Percentiles rank a stretch among this genome's conserved stretches.
These are phyloP conservation scores for Tenthredo distinguenda DNA, from an alignment of 2,888 invertebrate species.

Conservation along the genomic window DNA sequence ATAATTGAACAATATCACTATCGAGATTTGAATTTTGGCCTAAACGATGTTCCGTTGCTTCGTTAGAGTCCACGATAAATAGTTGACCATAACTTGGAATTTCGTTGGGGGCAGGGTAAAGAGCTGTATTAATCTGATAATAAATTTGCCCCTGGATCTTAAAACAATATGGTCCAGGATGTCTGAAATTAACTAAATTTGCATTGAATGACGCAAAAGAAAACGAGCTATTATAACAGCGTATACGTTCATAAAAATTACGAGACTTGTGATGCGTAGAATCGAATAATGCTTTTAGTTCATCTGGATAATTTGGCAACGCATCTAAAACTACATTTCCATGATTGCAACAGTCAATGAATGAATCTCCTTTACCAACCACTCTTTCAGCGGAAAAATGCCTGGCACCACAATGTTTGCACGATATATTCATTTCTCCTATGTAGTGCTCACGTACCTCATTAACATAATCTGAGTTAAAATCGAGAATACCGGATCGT, in stretches of 20 bases:
- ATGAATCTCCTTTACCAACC: slow-evolving; percentile 46
- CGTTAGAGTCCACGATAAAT: slow-evolving; percentile 58
- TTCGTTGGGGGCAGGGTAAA: slow-evolving; percentile 53
- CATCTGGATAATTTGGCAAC: slow-evolving; percentile 40
- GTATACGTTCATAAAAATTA: slow-evolving; percentile 45
- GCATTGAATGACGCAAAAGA: slow-evolving; percentile 54
- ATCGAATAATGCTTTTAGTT: slow-evolving; percentile 27
- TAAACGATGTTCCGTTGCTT: slow-evolving; percentile 55
- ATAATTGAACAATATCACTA: slow-evolving; percentile 18
- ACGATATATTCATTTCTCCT: slow-evolving; percentile 46
- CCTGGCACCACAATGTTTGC: slow-evolving; percentile 50
- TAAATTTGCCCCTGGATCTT: slow-evolving; percentile 58
- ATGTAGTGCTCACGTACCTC: slow-evolving; percentile 52
- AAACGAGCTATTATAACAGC: slow-evolving; percentile 52
- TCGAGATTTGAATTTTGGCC: slow-evolving; percentile 50
- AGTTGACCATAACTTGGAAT: slow-evolving; percentile 58
- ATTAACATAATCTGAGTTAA: neutral
- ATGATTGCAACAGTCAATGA: slow-evolving; percentile 52
- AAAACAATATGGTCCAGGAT: neutral
- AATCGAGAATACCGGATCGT: neutral
- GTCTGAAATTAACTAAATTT: slow-evolving; percentile 42
- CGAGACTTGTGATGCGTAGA: slow-evolving; percentile 26
- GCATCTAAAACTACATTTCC: slow-evolving; percentile 52
- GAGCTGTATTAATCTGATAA: slow-evolving; percentile 59
- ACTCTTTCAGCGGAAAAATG: slow-evolving; percentile 51